Base-by-base conservation (phyloP, 2,113 vertebrate species). In the Monopterus albus region DNA sequence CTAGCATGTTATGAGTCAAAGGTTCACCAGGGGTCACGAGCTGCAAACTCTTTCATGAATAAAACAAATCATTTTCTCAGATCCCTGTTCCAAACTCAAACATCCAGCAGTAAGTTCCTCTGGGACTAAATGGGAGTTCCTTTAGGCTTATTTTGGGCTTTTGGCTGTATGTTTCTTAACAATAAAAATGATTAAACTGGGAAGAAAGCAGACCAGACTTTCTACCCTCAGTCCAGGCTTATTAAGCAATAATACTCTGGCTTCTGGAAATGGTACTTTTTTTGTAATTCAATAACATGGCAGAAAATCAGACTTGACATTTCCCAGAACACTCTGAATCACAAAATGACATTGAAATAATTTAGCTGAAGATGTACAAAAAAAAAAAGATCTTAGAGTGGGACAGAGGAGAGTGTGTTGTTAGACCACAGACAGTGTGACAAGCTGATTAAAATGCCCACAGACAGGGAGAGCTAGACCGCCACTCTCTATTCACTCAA, bases 391-490 rank as follows among this genome's bases (percentile, higher is more conserved):
- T 3, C 21, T 38, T 13, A 23, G 10, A 52, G 50, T 36, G 40
- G 20, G 55, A 33, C 35, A 17, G 70, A 50, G 52, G 35, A 45
- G 18, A 62, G 58, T 51, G 71, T 51, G 64, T 59, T 70, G 72
- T 60, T 61, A 31, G 79, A 64, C 87, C 82, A 79, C 82, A 85
- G 79, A 88, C 83, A 58, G 81, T 80, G 81, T 86, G 82, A 89
- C 85, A 84, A 78, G 79, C 87, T 79, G 85, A 88, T 90, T 93
- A 86, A 88, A 91, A 89, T 88, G 84, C 86, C 87, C 83, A 81
- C 83, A 77, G 82, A 86, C 67, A 55, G 63, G 40, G 74, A 69
- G 76, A 83, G 82, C 83, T 62, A 66, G 81, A 79, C 83, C 77
- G 84, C 81, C 64, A 75, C 75, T 81, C 79, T 72, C 88, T 84